Evolutionary conservation across 2,888 invertebrate species (phyloP).

Genomic region (Cephalotes varians): DNA sequence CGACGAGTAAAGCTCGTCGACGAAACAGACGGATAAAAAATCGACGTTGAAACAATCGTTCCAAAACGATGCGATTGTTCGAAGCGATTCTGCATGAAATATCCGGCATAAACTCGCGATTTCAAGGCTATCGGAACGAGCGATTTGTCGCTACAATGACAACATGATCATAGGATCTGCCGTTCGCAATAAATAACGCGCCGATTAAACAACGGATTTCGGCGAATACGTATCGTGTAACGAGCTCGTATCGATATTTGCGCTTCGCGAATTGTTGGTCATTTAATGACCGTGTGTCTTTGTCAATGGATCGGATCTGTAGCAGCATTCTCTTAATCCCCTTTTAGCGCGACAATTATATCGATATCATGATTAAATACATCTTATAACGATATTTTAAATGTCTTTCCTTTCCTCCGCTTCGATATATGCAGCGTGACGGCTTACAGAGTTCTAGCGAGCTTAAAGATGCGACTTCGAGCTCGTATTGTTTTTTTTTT

Average conservation of each 20-base stretch:
- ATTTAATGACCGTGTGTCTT: constrained; percentile 24
- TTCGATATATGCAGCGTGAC: not conserved
- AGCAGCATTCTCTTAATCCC: not conserved
- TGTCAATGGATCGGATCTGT: not conserved
- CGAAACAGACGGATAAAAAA: constrained; percentile 31
- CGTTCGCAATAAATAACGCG: constrained; percentile 48
- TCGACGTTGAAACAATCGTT: constrained; percentile 41
- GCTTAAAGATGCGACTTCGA: constrained; percentile 26
- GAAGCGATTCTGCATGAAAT: constrained; percentile 39
- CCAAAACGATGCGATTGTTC: constrained; percentile 11
- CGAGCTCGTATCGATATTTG: constrained; percentile 44
- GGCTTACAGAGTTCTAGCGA: not conserved
- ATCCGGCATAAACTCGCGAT: constrained; percentile 44
- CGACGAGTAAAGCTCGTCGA: constrained; percentile 1
- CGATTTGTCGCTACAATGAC: constrained; percentile 52
- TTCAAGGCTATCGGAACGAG: constrained; percentile 46
- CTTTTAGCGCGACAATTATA: not conserved
- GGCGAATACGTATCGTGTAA: constrained; percentile 44
- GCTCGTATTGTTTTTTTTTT: constrained; percentile 28
- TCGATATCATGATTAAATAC: not conserved
- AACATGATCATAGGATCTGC: constrained; percentile 44
- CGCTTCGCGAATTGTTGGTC: constrained; percentile 28
- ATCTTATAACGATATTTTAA: not conserved
- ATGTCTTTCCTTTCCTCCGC: not conserved
- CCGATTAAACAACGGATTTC: constrained; percentile 52